Conservation (phyloP, 2,113 vertebrate species). For the Corythornis cristatus region DNA sequence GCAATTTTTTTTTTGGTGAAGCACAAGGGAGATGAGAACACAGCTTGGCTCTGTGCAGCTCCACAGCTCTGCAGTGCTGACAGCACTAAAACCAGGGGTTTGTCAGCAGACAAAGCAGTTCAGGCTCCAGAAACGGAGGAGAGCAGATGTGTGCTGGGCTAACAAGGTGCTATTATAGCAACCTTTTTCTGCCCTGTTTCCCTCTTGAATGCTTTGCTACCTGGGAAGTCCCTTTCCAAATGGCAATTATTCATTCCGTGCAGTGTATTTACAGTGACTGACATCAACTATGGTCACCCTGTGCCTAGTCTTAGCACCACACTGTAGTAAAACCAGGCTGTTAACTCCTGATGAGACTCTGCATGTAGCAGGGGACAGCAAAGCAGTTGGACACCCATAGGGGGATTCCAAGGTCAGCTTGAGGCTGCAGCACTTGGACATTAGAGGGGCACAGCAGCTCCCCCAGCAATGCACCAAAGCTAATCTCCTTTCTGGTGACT, state of each 20-base stretch:
- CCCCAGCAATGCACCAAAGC: neutral
- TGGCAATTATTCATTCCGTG: neutral
- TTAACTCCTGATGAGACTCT: neutral
- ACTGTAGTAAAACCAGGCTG: neutral
- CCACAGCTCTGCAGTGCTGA: conserved; percentile 54
- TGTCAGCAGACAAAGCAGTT: conserved; percentile 19
- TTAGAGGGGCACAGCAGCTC: conserved; percentile 13
- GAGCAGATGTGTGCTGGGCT: neutral
- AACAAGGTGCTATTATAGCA: neutral
- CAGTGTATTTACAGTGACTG: neutral
- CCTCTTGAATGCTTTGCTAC: neutral
- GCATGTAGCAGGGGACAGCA: neutral
- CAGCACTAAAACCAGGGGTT: neutral
- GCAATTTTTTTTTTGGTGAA: neutral
- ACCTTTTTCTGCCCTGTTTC: neutral
- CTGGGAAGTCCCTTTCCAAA: conserved; percentile 4
- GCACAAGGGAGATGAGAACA: neutral
- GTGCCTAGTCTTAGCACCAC: neutral
- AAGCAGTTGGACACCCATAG: conserved; percentile 22
- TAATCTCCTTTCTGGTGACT: conserved; percentile 13
- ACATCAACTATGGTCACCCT: neutral
- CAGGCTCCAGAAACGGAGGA: neutral
- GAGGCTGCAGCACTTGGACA: neutral
- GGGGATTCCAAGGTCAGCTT: conserved; percentile 68
- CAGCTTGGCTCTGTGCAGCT: conserved; percentile 1